phyloP scores from a whole-genome alignment of 2,797 vertebrate genomes.

The Manis javanica region DNA sequence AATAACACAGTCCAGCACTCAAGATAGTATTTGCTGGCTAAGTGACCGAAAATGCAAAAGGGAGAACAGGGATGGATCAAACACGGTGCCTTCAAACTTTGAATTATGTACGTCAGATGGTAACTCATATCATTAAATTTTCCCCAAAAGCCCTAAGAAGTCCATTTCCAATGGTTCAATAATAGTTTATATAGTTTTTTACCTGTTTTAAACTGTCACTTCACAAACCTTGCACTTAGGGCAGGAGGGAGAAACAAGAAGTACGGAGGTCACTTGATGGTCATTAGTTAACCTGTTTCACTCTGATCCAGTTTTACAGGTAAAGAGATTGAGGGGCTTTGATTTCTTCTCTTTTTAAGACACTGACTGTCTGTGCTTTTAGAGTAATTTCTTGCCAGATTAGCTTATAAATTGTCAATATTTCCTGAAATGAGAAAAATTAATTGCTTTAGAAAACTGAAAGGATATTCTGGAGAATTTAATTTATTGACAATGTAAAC shows the following conservation, averaged over 20 bases:
- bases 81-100: not conserved
- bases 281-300: not conserved
- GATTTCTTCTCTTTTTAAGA: constrained; percentile 2
- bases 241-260: not conserved
- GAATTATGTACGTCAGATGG: not conserved
- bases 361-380: not conserved
- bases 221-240: not conserved
- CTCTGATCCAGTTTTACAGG: not conserved
- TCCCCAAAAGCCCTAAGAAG: not conserved
- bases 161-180: not conserved
- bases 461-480: not conserved
- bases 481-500: not conserved
- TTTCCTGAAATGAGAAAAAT: constrained; percentile 48
- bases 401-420: constrained; percentile 46
- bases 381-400: constrained; percentile 3
- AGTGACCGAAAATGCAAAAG: not conserved
- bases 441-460: constrained; percentile 49
- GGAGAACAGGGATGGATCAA: not conserved
- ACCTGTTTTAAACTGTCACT: not conserved
- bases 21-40: not conserved
- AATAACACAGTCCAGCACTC: not conserved
- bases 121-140: constrained; percentile 17
- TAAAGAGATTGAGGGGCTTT: not conserved
- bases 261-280: not conserved
- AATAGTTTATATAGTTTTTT: not conserved